These are phyloP conservation scores for Myrmecobius fasciatus DNA, from an alignment of 2,113 vertebrate species.

Conservation along the genomic window DNA sequence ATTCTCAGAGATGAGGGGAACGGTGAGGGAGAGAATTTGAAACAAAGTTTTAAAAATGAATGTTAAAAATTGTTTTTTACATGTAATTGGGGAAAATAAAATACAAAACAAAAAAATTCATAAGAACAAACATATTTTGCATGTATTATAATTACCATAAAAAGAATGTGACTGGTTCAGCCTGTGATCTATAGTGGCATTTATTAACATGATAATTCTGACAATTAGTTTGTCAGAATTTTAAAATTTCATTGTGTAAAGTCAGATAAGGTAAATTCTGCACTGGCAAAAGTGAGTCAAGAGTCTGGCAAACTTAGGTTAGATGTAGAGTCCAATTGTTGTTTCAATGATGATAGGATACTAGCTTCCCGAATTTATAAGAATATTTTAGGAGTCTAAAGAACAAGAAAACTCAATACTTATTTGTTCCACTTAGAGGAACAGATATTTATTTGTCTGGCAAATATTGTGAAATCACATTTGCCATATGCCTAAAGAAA, in stretches of 20 bases:
- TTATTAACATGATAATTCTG: background rate
- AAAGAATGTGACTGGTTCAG: background rate
- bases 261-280: background rate
- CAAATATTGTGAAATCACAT: no score
- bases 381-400: background rate
- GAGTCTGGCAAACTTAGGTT: background rate
- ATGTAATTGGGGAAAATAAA: no score
- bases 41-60: no score
- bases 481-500: no score
- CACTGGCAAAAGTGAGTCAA: background rate
- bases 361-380: background rate
- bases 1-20: no score
- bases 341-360: no score
- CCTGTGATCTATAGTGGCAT: rapidly evolving
- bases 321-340: no score
- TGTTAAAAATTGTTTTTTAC: no score
- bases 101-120: no score
- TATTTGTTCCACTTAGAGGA: background rate
- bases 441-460: background rate
- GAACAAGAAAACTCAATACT: constrained; percentile 26
- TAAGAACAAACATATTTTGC: no score
- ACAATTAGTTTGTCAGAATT: background rate
- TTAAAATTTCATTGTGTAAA: constrained; percentile 5
- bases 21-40: no score
- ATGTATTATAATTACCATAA: background rate